Conservation (phyloP, 2,797 vertebrate species). For the Columba guinea region DNA sequence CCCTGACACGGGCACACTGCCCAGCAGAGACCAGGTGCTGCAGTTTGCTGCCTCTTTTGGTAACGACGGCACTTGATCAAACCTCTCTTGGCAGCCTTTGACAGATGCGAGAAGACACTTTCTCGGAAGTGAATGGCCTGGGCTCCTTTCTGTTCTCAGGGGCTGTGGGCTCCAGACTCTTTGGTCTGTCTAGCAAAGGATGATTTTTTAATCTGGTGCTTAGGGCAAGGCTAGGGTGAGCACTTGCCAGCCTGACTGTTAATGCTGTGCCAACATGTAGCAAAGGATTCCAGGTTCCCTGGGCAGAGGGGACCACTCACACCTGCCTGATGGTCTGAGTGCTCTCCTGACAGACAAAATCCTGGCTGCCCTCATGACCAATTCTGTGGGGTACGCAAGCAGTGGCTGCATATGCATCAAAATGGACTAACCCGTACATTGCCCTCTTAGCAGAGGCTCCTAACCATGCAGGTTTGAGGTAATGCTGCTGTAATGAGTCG, state of each 20-base stretch:
- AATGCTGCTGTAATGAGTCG: background rate
- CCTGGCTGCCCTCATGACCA: background rate
- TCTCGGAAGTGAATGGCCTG: background rate
- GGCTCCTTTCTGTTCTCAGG: background rate
- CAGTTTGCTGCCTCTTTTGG: constrained; percentile 21
- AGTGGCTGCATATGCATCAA: background rate
- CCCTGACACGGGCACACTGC: background rate
- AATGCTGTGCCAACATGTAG: accelerated
- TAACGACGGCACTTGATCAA: background rate
- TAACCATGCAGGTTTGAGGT: background rate
- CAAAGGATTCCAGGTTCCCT: background rate
- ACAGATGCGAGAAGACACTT: background rate
- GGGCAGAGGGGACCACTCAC: background rate
- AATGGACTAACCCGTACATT: background rate
- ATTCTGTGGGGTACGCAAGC: background rate
- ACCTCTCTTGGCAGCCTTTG: constrained; percentile 8
- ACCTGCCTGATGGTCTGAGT: background rate
- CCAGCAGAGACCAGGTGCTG: background rate
- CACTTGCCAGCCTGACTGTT: background rate
- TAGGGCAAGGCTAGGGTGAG: background rate
- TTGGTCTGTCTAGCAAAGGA: background rate
- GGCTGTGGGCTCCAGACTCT: background rate
- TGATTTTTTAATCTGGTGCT: background rate
- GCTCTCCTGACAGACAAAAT: background rate
- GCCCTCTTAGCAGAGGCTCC: background rate